Evolutionary conservation across 2,888 invertebrate genomes (phyloP).

Genomic region (Latheticus oryzae): DNA sequence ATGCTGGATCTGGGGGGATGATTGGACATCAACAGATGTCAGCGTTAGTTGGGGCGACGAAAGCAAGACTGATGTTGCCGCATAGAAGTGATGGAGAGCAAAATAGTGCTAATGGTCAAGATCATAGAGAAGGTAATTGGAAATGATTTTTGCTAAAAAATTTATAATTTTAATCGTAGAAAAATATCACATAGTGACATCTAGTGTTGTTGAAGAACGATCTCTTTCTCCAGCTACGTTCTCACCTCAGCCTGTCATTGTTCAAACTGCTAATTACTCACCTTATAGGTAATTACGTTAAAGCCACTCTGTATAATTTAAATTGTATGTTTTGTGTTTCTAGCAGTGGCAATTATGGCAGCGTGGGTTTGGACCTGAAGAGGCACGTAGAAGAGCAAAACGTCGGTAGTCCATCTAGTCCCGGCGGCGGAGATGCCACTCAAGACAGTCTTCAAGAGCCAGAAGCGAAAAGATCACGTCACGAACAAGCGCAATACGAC

Average conservation of each 20-base stretch:
- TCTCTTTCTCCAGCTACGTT: conserved; percentile 70
- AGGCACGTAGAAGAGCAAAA: conserved; percentile 62
- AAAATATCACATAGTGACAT: conserved; percentile 66
- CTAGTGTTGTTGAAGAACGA: conserved; percentile 68
- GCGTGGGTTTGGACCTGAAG: conserved; percentile 61
- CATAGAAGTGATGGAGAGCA: conserved; percentile 71
- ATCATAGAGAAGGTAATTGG: conserved; percentile 60
- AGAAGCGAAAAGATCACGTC: conserved; percentile 61
- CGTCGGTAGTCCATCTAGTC: conserved; percentile 60
- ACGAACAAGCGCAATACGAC: conserved; percentile 61
- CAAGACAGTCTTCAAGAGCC: conserved; percentile 60
- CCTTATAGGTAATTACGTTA: conserved; percentile 67
- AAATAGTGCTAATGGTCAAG: conserved; percentile 60
- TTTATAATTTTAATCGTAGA: conserved; percentile 61
- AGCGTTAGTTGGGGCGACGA: conserved; percentile 66
- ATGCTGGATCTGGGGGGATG: conserved; percentile 64
- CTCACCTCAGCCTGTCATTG: conserved; percentile 73
- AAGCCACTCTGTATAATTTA: too few relatives aligned
- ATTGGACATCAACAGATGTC: conserved; percentile 67
- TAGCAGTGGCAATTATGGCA: conserved; percentile 54
- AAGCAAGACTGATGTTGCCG: conserved; percentile 69
- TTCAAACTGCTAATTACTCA: conserved; percentile 70
- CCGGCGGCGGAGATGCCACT: conserved; percentile 57
- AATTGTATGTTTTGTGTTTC: conserved; percentile 3
- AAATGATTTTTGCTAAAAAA: not conserved